These are phyloP conservation scores for Ambastaia sidthimunki DNA, from an alignment of 2,797 vertebrate species.

Conservation along the genomic window DNA sequence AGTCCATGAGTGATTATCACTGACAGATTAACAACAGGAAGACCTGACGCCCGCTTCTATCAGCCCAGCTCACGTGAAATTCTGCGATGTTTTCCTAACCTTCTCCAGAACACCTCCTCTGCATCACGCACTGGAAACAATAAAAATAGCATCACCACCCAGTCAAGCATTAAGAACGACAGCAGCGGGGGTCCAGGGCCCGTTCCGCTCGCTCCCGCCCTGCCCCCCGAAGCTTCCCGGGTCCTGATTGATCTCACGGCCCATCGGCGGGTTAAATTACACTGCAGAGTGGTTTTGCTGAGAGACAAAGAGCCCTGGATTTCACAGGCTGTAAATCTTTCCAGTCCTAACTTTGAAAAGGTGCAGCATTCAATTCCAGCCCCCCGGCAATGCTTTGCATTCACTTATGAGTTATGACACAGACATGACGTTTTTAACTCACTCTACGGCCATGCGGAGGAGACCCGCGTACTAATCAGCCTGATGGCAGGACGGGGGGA, in stretches of 20 bases:
- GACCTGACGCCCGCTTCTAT: constrained; percentile 25
- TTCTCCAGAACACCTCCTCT: constrained; percentile 19
- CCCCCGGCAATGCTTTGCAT: constrained; percentile 58
- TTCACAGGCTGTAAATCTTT: constrained; percentile 74
- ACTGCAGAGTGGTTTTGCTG: constrained; percentile 66
- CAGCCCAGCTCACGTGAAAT: constrained; percentile 29
- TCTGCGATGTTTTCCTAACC: constrained; percentile 36
- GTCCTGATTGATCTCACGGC: constrained; percentile 70
- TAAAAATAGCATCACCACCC: constrained; percentile 63
- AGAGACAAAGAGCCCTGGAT: constrained; percentile 65
- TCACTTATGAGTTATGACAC: constrained; percentile 73
- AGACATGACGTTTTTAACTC: constrained; percentile 69
- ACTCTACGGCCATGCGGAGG: constrained; percentile 62
- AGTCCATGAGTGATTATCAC: constrained; percentile 50
- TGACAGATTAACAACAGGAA: constrained; percentile 52
- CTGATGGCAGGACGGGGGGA: constrained; percentile 18
- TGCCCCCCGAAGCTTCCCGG: constrained; percentile 51
- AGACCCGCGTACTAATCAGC: constrained; percentile 65
- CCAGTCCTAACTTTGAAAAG: constrained; percentile 70
- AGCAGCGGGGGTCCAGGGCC: constrained; percentile 62
- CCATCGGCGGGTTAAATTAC: constrained; percentile 74
- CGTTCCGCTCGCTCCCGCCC: constrained; percentile 56
- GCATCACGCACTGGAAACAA: constrained; percentile 36
- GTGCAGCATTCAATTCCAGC: constrained; percentile 74
- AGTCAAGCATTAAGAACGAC: constrained; percentile 63